Evolutionary conservation across 2,888 invertebrate genomes (phyloP).

Genomic region (Aproaerema taeniolella): DNA sequence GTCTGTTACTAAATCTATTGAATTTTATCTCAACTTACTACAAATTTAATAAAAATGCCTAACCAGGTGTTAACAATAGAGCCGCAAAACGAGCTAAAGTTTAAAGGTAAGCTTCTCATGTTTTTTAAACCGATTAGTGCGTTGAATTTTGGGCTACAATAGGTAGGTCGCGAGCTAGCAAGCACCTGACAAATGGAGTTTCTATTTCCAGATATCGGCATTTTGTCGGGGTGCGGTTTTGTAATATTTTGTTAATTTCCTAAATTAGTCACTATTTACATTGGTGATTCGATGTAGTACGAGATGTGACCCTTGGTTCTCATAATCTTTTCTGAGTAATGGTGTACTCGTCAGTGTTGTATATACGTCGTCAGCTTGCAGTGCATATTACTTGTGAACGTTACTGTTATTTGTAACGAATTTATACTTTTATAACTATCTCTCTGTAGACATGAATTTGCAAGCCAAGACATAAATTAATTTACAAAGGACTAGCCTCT

Average conservation of each 20-base stretch:
- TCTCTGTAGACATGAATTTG: too few species aligned
- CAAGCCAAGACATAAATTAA: too few species aligned
- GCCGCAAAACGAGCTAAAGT: conserved; percentile 92
- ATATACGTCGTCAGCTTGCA: too few species aligned
- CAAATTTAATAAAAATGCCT: conserved; percentile 77
- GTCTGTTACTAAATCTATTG: conserved; percentile 47
- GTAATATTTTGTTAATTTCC: conserved; percentile 40
- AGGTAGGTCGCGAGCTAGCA: conserved; percentile 55
- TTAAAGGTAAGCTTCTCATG: conserved; percentile 84
- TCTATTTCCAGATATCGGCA: conserved; percentile 75
- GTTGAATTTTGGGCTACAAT: conserved; percentile 52
- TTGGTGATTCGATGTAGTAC: too few species aligned
- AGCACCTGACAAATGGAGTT: conserved; percentile 72
- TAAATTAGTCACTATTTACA: too few species aligned
- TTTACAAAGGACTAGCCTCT: too few species aligned
- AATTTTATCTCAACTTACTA: too few species aligned
- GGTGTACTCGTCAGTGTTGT: too few species aligned
- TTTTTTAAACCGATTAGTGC: conserved; percentile 35
- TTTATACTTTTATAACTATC: too few species aligned
- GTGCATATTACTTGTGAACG: too few species aligned
- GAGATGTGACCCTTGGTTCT: not conserved
- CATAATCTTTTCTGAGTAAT: not conserved
- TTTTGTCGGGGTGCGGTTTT: conserved; percentile 72
- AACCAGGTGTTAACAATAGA: conserved; percentile 92
- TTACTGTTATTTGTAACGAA: too few species aligned